A percentile compares a stretch with the other conserved stretches of the same genome.
Conservation (phyloP, 1,140 invertebrate species). For the Musca domestica region DNA sequence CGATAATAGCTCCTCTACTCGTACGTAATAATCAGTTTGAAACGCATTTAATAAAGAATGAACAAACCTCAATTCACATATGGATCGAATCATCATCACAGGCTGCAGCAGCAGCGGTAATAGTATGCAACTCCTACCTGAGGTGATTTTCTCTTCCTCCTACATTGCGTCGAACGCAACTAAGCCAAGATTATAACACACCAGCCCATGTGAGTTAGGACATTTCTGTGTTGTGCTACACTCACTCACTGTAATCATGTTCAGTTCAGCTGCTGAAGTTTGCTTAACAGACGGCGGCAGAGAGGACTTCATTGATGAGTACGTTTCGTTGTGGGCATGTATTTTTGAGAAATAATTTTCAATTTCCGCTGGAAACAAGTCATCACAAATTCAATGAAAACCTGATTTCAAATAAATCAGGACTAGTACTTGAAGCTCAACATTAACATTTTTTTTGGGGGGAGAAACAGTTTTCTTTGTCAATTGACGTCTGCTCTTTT, state of each 20-base stretch:
- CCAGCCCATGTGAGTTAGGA: too few species aligned
- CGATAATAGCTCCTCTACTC: conserved; percentile 14
- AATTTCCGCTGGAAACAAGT: conserved; percentile 41
- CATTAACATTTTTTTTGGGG: not conserved
- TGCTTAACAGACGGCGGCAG: not conserved
- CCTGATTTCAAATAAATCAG: too few species aligned
- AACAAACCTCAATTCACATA: too few species aligned
- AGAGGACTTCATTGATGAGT: not conserved
- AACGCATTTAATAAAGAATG: conserved; percentile 20
- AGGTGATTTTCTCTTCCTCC: too few species aligned
- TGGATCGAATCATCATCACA: too few species aligned
- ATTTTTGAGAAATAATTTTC: conserved; percentile 42
- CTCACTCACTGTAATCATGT: not conserved
- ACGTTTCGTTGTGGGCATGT: not conserved
- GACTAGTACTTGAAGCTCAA: too few species aligned
- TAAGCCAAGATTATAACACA: too few species aligned
- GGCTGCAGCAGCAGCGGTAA: too few species aligned
- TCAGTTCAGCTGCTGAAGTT: not conserved
- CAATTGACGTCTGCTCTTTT: not conserved
- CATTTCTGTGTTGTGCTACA: not conserved
- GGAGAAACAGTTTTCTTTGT: not conserved
- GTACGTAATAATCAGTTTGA: conserved; percentile 21
- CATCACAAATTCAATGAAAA: too few species aligned
- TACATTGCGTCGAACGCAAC: too few species aligned
- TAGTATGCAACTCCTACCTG: too few species aligned